Evolutionary conservation across 2,113 vertebrate genomes (phyloP), one percentile per base, ranked within the genome.

Genomic region (Leptobrachium ailaonicum): DNA sequence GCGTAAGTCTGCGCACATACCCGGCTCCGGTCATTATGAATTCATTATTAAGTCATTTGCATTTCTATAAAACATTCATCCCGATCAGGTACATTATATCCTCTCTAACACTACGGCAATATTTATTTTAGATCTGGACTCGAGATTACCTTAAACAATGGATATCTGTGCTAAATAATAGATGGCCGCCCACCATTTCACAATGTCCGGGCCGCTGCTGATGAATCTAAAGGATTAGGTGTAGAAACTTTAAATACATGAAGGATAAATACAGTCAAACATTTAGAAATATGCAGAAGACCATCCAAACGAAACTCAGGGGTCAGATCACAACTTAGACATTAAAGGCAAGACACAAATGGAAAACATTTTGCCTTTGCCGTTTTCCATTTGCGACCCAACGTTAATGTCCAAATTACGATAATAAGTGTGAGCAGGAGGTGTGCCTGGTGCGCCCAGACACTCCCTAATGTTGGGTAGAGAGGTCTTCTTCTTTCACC

Each of bases 81-180:
- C 43, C 45, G 45, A 60, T 41, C 71, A 10, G 71, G 71, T 67
- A 74, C 62, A 73, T 79, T 60, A 66, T 73, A 44, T 67, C 70
- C 73, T 41, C 60, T 74, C n/a, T 58, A 58, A 66, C 50, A 60
- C 11, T 20, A 60, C 63, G 60, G 53, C 62, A 79, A 80, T 73
- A 80, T 80, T 80, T 80, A 62, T 80, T 68, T 62, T 68, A 80
- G 63, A 66, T 68, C 41, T 14, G 14, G 42, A 32, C 77, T 58
- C 20, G 73, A 66, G 77, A 72, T 63, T 73, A 80, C 53, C 43
- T 73, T 62, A 80, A 80, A 80, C 77, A 80, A 74, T 80, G 78
- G 58, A 73, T 80, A 74, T 80, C 66, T 53, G 78, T 68, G 66
- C 47, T 80, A 73, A 66, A 80, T 80, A 66, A 73, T 80, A 63